These are phyloP conservation scores for Paratrypauchen microcephalus DNA, from an alignment of 2,797 vertebrate species.

Conservation along the genomic window DNA sequence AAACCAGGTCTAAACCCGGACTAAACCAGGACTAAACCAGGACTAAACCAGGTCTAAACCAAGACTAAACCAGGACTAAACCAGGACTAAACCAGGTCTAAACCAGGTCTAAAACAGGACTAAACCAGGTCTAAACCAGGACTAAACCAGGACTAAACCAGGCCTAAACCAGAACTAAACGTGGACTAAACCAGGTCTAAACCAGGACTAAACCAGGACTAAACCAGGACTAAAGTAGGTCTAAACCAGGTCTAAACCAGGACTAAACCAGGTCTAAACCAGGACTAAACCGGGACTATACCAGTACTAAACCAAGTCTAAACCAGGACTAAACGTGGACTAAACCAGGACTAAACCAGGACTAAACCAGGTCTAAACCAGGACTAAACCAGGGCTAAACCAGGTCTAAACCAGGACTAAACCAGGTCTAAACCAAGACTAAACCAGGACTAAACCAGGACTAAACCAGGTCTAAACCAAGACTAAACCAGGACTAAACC, in stretches of 20 bases:
- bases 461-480: no score
- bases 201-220: neutral
- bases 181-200: neutral
- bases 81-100: no score
- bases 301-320: neutral
- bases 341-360: neutral
- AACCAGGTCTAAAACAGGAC: no score
- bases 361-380: neutral
- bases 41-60: no score
- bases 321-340: no score
- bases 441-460: no score
- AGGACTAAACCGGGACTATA: neutral
- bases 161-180: neutral
- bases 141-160: conserved; percentile 1
- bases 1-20: no score
- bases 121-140: neutral
- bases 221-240: neutral
- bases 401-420: neutral
- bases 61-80: no score
- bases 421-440: no score
- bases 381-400: neutral
- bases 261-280: neutral
- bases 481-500: no score
- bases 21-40: no score
- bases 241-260: neutral